Base-by-base conservation (phyloP, 2,888 invertebrate genomes). In the Aquatica leii region DNA sequence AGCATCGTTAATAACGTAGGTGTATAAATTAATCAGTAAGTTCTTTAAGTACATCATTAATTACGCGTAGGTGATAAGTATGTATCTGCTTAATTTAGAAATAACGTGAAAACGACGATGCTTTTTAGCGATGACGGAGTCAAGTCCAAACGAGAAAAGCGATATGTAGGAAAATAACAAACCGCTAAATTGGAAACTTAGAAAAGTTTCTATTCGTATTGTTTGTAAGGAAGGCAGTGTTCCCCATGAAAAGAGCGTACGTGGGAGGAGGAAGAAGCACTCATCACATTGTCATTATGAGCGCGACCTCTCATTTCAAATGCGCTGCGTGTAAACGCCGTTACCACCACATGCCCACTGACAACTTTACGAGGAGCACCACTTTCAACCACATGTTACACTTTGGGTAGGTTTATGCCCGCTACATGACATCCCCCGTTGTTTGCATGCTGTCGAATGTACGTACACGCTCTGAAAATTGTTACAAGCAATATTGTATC, bases 311-410 rank as follows among this genome's bases (percentile, higher is more conserved):
- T 79, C 77, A 80, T 80, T 80, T 77, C 76, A 77, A 78, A 81
- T 81, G 79, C 80, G 75, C 73, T 73, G 74, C 78, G 77, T 74
- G 79, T 77, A 77, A 74, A 77, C 76, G 78, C 80, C 80, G 80
- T 81, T 81, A 81, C 79, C 78, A 79, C 80, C 81, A 81, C 78
- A 80, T 81, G 81, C 79, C 80, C 78, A 78, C 78, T 78, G 80
- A 80, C 81, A 81, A 82, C 79, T 81, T 82, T 82, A 80, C 81
- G 80, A 80, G 79, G 79, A 80, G 79, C 79, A 80, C 82, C 80
- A 81, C 80, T 82, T 82, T 74, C 78, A 79, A 80, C 79, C 81
- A 82, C 81, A 82, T 82, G 82, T 82, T 82, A 81, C 82, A 80
- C 76, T 80, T 80, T 76, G 79, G 79, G 78, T 78, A 78, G 78